A percentile compares a stretch with the other conserved stretches of the same genome.
These are phyloP conservation scores for Bothrops jararaca DNA, from an alignment of 2,113 vertebrate genomes.

Conservation along the genomic window DNA sequence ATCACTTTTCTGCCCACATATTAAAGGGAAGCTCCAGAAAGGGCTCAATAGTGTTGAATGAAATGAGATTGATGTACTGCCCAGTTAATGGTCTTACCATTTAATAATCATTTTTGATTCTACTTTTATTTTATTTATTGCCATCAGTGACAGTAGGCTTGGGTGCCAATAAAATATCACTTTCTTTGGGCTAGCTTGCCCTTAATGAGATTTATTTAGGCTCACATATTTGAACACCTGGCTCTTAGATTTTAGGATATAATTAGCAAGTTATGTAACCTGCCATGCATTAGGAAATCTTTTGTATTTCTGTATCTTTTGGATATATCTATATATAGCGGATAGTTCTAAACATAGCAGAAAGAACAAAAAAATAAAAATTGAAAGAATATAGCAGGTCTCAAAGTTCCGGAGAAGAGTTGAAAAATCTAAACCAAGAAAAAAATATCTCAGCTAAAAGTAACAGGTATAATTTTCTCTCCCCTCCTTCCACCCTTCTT, in stretches of 20 bases:
- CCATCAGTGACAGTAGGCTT: constrained; percentile 3
- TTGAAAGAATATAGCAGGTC: not conserved
- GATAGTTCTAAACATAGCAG: constrained; percentile 13
- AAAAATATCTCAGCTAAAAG: constrained; percentile 2
- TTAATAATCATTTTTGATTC: constrained; percentile 16
- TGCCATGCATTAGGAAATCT: constrained; percentile 4
- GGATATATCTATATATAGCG: not conserved
- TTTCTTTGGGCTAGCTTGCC: not conserved
- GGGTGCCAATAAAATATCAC: constrained; percentile 2
- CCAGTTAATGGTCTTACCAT: not conserved
- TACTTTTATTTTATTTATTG: not conserved
- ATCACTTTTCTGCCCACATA: not conserved
- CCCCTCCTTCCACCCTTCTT: not conserved
- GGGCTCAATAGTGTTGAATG: not conserved
- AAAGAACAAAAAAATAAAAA: constrained; percentile 20
- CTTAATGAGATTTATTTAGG: constrained; percentile 41
- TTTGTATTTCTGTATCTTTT: not conserved
- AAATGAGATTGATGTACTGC: not conserved
- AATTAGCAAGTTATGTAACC: constrained; percentile 57
- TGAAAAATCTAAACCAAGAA: not conserved
- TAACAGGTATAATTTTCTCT: not conserved
- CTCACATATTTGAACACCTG: constrained; percentile 28
- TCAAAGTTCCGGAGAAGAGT: not conserved
- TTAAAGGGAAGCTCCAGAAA: not conserved
- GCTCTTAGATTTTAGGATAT: constrained; percentile 42